Evolutionary conservation across 1,140 invertebrate species (phyloP), one percentile per base, ranked within the genome.

Genomic region (Cydia pomonella): DNA sequence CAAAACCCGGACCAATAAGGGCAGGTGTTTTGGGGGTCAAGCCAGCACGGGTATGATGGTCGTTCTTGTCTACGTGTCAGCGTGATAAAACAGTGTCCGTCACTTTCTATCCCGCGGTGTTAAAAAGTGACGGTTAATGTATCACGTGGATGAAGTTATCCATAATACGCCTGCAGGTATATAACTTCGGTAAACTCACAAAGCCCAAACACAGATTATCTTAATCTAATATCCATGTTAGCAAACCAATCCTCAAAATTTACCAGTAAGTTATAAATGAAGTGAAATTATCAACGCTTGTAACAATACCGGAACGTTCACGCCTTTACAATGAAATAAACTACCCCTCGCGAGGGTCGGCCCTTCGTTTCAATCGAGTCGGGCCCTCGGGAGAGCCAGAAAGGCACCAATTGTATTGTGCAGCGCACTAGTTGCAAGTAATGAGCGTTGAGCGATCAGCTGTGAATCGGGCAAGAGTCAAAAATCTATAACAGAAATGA

Each of bases 291-390:
- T 41, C 64, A 69, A 69, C 27, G 29, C 64, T 69, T 33, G 64
- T 69, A 69, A 69, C 64, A 69, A 69, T 69, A 41, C 33, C 27
- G 29, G 27, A n/a, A 69, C 64, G 64, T 69, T 69, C 64, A 69
- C 64, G 64, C 64, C 64, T 69, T 69, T n/a, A 69, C 64, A 69
- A 69, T 69, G 64, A 69, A 69, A 69, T 69, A 69, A 69, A 69
- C 64, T 69, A 69, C 33, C 64, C 64, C 16, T 16, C n/a, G 64
- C 64, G n/a, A 69, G 64, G 64, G 64, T 69, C 64, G 27, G 64
- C 18, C 64, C 64, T 69, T 69, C 64, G 64, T 38, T 69, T 69
- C 64, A 69, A 69, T 69, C 64, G 64, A 69, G 64, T 29, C 27
- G 64, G 64, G 27, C 64, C 29, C 64, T 33, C 1, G 64, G 64